Conservation (phyloP, 2,797 vertebrate genomes). For the Chiroxiphia lanceolata region DNA sequence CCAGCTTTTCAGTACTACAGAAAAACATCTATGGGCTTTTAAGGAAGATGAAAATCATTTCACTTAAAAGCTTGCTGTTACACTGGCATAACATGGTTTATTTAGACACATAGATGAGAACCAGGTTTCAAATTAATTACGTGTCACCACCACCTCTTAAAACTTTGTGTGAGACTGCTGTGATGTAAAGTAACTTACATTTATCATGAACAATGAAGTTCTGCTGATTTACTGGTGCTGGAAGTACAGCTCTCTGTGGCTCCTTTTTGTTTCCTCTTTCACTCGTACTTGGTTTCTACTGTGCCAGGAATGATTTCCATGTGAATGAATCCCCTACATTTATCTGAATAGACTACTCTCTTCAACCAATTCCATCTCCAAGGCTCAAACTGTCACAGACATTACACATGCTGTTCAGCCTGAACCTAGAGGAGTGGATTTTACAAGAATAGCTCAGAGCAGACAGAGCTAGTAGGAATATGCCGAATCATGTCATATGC, state of each 20-base stretch:
- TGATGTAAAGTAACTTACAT: background rate
- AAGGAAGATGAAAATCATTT: background rate
- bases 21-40: background rate
- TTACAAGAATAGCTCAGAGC: background rate
- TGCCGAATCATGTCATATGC: background rate
- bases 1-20: background rate
- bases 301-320: constrained; percentile 56
- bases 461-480: background rate
- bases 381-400: constrained; percentile 39
- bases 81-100: background rate
- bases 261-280: background rate
- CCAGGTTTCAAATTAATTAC: background rate
- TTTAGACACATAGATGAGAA: background rate
- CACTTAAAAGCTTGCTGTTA: background rate
- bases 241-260: background rate
- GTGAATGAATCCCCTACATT: constrained; percentile 42
- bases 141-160: background rate
- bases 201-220: background rate
- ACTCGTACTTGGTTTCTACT: background rate
- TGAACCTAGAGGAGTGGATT: background rate
- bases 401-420: constrained; percentile 10
- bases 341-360: constrained; percentile 51
- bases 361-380: constrained; percentile 36
- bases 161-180: background rate
- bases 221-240: background rate